Conservation (phyloP, 2,113 vertebrate species). For the Echinops telfairi region DNA sequence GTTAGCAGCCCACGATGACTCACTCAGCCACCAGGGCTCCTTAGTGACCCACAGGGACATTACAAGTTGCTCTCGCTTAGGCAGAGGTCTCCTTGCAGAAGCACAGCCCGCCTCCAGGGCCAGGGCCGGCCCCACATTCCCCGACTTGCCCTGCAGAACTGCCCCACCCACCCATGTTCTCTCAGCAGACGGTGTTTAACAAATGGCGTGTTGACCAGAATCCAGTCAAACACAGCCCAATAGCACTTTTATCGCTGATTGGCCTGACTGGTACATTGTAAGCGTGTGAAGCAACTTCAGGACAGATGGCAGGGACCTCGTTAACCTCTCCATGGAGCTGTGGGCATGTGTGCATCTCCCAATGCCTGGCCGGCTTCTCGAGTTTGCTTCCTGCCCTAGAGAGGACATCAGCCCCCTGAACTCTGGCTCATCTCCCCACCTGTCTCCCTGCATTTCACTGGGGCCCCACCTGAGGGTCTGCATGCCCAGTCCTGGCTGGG, state of each 20-base stretch:
- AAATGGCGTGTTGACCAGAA: slow-evolving; percentile 74
- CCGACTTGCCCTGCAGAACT: not conserved
- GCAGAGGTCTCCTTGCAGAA: not conserved
- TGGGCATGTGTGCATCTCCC: slow-evolving; percentile 75
- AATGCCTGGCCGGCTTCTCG: not conserved
- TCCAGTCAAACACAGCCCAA: slow-evolving; percentile 79
- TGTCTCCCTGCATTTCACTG: not conserved
- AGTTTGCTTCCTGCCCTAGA: too few relatives aligned
- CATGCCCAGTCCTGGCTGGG: not conserved
- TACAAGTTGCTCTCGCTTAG: not conserved
- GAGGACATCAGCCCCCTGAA: too few relatives aligned
- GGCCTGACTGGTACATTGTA: slow-evolving; percentile 84
- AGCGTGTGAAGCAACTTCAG: slow-evolving; percentile 80
- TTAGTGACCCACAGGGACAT: not conserved
- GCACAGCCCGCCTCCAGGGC: too few relatives aligned
- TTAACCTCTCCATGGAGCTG: slow-evolving; percentile 76
- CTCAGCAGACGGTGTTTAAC: slow-evolving; percentile 66
- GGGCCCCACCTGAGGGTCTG: not conserved
- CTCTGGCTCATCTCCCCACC: accelerated
- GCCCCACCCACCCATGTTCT: not conserved
- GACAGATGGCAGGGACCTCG: slow-evolving; percentile 73
- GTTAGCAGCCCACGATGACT: too few relatives aligned
- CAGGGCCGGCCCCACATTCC: accelerated
- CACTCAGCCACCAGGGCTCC: too few relatives aligned
- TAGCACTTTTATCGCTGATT: slow-evolving; percentile 84